Evolutionary conservation across 2,113 vertebrate genomes (phyloP).

Genomic region (Caretta caretta): DNA sequence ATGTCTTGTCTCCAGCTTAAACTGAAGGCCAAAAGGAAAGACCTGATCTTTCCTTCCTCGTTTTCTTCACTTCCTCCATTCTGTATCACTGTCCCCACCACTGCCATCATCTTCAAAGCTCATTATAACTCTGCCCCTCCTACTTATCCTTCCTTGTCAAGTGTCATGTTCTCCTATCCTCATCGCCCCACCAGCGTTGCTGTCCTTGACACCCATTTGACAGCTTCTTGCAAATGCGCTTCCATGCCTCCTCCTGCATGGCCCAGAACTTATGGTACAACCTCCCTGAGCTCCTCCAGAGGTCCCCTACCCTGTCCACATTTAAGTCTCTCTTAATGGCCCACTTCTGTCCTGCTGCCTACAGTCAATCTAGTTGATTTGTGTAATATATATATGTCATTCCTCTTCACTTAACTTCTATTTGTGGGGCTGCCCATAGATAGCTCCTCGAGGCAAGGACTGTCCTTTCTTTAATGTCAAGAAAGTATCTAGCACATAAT

Average conservation of each 20-base stretch:
- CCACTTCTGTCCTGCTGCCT: background rate
- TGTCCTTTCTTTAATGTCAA: background rate
- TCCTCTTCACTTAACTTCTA: background rate
- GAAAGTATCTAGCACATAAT: background rate
- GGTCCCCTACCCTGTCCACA: background rate
- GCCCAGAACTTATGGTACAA: background rate
- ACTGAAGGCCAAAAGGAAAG: background rate
- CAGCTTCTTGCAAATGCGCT: background rate
- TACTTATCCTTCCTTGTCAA: background rate
- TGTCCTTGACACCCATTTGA: background rate
- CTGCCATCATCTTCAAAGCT: background rate
- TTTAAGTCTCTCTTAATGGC: background rate
- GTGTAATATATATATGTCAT: background rate
- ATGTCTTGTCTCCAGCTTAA: background rate
- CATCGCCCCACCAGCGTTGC: background rate
- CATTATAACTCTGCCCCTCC: background rate
- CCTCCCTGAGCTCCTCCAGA: background rate
- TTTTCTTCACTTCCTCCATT: too few species aligned
- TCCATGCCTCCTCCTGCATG: background rate
- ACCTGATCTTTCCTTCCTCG: too few species aligned
- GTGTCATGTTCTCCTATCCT: background rate
- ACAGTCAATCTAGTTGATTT: fast-evolving
- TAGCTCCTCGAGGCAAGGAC: background rate
- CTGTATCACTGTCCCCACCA: too few species aligned
- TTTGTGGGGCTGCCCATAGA: background rate